Conservation (phyloP, 2,888 invertebrate species). For the Poecilobothrus nobilitatus region DNA sequence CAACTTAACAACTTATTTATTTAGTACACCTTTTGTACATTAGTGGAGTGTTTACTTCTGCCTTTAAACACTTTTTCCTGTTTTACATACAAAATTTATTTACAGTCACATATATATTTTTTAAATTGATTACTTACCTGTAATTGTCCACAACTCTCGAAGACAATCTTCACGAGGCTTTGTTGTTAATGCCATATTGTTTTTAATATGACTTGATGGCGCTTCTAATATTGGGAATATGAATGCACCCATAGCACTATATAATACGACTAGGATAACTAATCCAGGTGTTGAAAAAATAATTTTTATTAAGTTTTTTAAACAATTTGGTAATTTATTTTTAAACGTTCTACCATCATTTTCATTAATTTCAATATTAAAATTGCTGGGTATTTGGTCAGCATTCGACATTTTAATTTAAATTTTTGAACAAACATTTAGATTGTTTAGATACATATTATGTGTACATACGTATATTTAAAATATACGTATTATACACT, state of each 20-base stretch:
- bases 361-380: constrained; percentile 27
- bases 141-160: constrained; percentile 68
- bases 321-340: constrained; percentile 21
- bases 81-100: too few relatives aligned
- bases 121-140: too few relatives aligned
- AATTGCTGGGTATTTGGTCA: constrained; percentile 40
- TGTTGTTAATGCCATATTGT: constrained; percentile 53
- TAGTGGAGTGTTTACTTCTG: too few relatives aligned
- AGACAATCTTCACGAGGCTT: constrained; percentile 59
- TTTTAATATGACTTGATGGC: constrained; percentile 54
- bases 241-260: constrained; percentile 65
- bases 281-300: constrained; percentile 50
- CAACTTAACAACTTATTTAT: too few relatives aligned
- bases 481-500: constrained; percentile 24
- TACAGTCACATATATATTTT: too few relatives aligned
- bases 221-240: constrained; percentile 68
- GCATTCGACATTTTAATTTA: constrained; percentile 43
- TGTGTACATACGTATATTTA: too few relatives aligned
- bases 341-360: constrained; percentile 12
- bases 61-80: too few relatives aligned
- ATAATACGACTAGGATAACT: constrained; percentile 62
- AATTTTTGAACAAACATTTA: constrained; percentile 14
- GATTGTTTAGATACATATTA: constrained; percentile 13
- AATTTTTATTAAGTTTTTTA: constrained; percentile 33
- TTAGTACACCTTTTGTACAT: too few relatives aligned